phyloP scores from a whole-genome alignment of 2,888 invertebrate genomes.

The Dioctria rufipes region DNA sequence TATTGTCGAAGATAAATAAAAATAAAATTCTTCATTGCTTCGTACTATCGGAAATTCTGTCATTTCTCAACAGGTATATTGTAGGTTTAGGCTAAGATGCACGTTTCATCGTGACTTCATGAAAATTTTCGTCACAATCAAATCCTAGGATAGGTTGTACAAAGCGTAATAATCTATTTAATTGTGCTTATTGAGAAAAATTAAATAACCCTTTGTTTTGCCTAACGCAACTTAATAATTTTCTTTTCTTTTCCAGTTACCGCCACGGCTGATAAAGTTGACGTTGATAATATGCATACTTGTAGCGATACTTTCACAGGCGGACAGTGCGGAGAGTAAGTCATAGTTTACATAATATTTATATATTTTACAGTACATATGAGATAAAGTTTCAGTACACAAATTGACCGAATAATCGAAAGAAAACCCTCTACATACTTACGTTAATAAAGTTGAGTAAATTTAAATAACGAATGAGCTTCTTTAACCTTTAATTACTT shows the following conservation, averaged over 20 bases:
- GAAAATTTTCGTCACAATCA: constrained; percentile 47
- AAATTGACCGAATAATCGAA: not conserved
- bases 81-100: constrained; percentile 43
- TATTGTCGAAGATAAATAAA: constrained; percentile 32
- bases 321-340: constrained; percentile 76
- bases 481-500: too few species aligned
- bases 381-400: not conserved
- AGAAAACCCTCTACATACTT: too few species aligned
- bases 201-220: constrained; percentile 12
- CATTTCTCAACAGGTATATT: constrained; percentile 33
- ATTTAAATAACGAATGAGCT: too few species aligned
- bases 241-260: constrained; percentile 73
- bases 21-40: constrained; percentile 8
- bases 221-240: constrained; percentile 29
- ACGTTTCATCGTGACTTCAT: constrained; percentile 55
- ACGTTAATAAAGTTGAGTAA: too few species aligned
- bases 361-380: not conserved
- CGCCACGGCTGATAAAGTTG: constrained; percentile 76
- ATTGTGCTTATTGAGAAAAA: constrained; percentile 5
- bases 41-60: constrained; percentile 8
- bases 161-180: not conserved
- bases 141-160: not conserved
- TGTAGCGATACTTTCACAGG: constrained; percentile 74
- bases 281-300: constrained; percentile 73
- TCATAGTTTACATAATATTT: constrained; percentile 60